These are phyloP conservation scores for Epinotia ramella DNA, from an alignment of 2,888 invertebrate species.

Conservation along the genomic window DNA sequence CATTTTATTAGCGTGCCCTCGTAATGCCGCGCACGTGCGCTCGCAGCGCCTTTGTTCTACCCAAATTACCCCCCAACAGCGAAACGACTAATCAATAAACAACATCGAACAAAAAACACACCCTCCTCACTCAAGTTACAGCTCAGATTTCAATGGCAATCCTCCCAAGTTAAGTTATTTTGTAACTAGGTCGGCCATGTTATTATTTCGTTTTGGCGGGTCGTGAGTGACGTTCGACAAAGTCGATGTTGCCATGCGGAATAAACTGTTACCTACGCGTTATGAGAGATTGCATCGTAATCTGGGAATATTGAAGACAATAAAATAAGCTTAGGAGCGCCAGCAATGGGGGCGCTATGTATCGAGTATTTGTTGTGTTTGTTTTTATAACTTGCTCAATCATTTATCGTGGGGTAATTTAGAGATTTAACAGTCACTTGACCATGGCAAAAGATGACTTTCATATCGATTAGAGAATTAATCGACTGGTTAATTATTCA, in stretches of 20 bases:
- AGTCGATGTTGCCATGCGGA: conserved; percentile 83
- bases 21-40: conserved; percentile 80
- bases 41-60: conserved; percentile 77
- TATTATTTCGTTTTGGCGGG: conserved; percentile 84
- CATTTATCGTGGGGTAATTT: no score
- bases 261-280: conserved; percentile 83
- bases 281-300: conserved; percentile 83
- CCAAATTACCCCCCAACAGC: conserved; percentile 58
- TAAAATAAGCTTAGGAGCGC: conserved; percentile 80
- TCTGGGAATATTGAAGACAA: conserved; percentile 85
- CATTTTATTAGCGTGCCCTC: conserved; percentile 81
- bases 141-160: conserved; percentile 49
- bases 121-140: conserved; percentile 47
- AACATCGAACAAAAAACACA: conserved; percentile 47
- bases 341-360: conserved; percentile 58
- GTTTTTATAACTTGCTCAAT: conserved; percentile 36
- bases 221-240: conserved; percentile 79
- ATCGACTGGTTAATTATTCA: no score
- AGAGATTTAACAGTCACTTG: no score
- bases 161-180: conserved; percentile 51
- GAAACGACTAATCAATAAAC: conserved; percentile 51
- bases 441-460: no score
- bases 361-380: conserved; percentile 64
- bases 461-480: no score
- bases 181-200: conserved; percentile 60